Base-by-base conservation (phyloP, 2,888 invertebrate species). In the Formica aserva region DNA sequence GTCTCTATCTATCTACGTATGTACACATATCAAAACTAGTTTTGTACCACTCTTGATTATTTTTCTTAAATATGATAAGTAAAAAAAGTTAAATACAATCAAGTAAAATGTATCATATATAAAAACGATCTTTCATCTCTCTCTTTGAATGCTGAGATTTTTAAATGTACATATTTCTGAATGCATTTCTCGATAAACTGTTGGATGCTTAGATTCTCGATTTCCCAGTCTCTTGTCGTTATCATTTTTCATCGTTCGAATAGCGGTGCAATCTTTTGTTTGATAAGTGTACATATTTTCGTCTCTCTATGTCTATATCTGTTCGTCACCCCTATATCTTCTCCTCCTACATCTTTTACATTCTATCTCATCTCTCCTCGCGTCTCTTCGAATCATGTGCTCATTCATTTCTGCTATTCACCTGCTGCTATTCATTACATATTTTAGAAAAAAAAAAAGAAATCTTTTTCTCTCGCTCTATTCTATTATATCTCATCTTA, bases 321-420 rank as follows among this genome's bases (percentile, higher is more conserved):
- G 22, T 22, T 69, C 29, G 69, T 57, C 13, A 66, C 9, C 35
- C 71, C 18, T 57, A 15, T 69, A 11, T 78, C 32, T 26, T 72
- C 18, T 72, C 48, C 48, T 13, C 35, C 45, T 32, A 26, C 41
- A 32, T 75, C 52, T 66, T 63, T 81, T 78, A 57, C 29, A 29
- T 60, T 78, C 32, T 45, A 15, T 45, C 32, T 69, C 45, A 69
- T 78, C 71, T 62, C 5, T 26, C 71, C 35, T 15, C 67, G 18
- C 52, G 41, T 72, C n/a, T 52, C 85, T 87, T 83, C 87, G 80
- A 67, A 86, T 90, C 90, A 90, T 87, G 84, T 85, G 84, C 88
- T 92, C 92, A 92, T 91, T 90, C 91, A 92, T 90, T 90, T 87
- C 83, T 87, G 84, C 88, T 90, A 65, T 86, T 90, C 91, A 89